Evolutionary conservation across 2,113 vertebrate genomes (phyloP), one percentile per base, ranked within the genome.

Genomic region (Proterorhinus semilunaris): DNA sequence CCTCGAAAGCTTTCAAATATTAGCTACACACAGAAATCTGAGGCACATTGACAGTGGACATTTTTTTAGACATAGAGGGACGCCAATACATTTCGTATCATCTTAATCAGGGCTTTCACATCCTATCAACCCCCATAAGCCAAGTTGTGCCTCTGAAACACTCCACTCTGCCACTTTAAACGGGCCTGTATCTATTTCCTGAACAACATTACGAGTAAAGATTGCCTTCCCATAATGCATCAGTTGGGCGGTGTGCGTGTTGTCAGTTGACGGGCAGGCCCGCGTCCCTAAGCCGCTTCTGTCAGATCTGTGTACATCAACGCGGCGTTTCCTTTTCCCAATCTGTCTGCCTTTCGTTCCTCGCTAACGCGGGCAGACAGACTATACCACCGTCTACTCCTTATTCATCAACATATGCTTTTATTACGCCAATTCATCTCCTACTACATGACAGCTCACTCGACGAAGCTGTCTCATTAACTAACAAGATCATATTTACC

Each of bases 241-340:
- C 59, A 68, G 74, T 80, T 67, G 62, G 68, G 62, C 46, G 43
- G 45, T 52, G 10, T 72, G 46, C 17, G 54, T 68, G 67, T 68
- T 72, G 74, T 52, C 65, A 58, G 71, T 83, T 87, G 85, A 87
- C 75, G 73, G 85, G 84, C 86, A 86, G 66, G 76, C 49, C 81
- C 74, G 66, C 52, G 15, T 89, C 84, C 84, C 84, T 80, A 68
- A 87, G 78, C 86, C 82, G 78, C 76, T 62, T 79, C 81, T 83
- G 84, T 81, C 88, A 87, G 75, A 82, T 82, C 69, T 1, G 46
- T 66, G 73, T 68, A 75, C 71, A 71, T 73, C 80, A 73, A 36
- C 69, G 54, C 36, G 80, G 71, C 59, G 48, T 80, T 69, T 49
- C 61, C 79, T 62, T 59, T 72, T 53, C 51, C 71, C 45, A 15